A percentile compares a stretch with the other conserved stretches of the same genome.
Conservation (phyloP, 2,113 vertebrate species). For the Heliornis fulica region DNA sequence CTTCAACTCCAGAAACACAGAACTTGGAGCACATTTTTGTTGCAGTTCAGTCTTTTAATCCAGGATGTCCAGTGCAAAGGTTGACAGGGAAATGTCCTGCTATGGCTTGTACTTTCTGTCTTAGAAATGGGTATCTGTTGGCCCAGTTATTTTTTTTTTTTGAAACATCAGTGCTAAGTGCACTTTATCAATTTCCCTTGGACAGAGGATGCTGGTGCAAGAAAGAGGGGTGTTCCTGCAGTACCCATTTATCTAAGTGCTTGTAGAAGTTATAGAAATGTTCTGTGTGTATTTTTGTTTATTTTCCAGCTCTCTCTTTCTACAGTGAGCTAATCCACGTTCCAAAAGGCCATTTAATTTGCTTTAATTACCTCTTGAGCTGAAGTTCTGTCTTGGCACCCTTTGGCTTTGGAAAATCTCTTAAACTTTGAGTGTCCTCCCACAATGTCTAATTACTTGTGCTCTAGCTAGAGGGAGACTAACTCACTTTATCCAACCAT, state of each 20-base stretch:
- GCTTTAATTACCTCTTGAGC: neutral
- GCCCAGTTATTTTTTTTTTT: neutral
- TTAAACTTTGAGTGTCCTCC: neutral
- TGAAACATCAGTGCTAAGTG: neutral
- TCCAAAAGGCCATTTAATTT: neutral
- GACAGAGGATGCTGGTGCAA: neutral
- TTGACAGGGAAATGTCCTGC: neutral
- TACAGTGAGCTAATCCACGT: neutral
- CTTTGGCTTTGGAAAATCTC: neutral
- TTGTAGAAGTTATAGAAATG: neutral
- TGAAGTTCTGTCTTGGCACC: neutral
- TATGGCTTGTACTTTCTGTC: neutral
- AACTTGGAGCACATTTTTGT: neutral
- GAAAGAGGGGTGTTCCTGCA: neutral
- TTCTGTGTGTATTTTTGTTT: neutral
- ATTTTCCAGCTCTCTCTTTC: neutral
- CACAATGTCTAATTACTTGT: neutral
- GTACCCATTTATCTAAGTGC: neutral
- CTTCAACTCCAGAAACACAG: neutral
- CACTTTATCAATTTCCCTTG: neutral
- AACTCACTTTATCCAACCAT: neutral
- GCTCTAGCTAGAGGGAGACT: neutral
- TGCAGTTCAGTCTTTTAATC: neutral
- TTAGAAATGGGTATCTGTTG: neutral
- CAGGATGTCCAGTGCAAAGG: neutral